Evolutionary conservation across 1,140 invertebrate species (phyloP).

Genomic region (Drosophila lacteicornis): DNA sequence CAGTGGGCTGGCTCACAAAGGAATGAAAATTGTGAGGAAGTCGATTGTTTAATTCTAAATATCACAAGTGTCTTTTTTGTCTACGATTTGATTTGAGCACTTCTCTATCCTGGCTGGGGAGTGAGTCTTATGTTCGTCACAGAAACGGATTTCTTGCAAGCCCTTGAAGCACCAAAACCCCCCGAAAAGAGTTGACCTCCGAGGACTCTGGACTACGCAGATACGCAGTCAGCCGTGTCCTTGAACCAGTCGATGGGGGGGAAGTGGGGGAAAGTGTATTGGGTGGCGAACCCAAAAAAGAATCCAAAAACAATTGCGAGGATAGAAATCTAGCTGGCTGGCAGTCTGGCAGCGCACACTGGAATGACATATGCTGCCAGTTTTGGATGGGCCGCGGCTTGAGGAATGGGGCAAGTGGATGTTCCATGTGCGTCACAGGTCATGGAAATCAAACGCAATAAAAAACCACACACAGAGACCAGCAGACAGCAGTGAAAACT

Average conservation of each 20-base stretch:
- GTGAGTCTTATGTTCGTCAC: background rate
- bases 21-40: background rate
- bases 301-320: slow-evolving; percentile 58
- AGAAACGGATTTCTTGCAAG: background rate
- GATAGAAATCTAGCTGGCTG: slow-evolving; percentile 73
- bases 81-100: background rate
- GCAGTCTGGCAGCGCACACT: slow-evolving; percentile 45
- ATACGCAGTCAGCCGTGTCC: slow-evolving; percentile 56
- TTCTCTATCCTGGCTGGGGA: background rate
- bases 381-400: slow-evolving; percentile 20
- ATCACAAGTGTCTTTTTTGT: background rate
- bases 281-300: slow-evolving; percentile 12
- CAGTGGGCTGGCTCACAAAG: slow-evolving; percentile 1
- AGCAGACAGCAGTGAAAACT: slow-evolving; percentile 58
- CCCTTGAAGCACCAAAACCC: too few species aligned
- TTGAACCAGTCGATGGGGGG: slow-evolving; percentile 57
- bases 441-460: slow-evolving; percentile 80
- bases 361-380: slow-evolving; percentile 68
- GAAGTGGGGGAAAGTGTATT: background rate
- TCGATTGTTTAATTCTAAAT: background rate
- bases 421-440: slow-evolving; percentile 69
- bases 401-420: slow-evolving; percentile 1
- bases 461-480: slow-evolving; percentile 61
- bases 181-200: slow-evolving; percentile 23
- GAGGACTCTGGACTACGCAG: slow-evolving; percentile 37